Conservation (phyloP, 2,888 invertebrate genomes). For the Deilephila elpenor region DNA sequence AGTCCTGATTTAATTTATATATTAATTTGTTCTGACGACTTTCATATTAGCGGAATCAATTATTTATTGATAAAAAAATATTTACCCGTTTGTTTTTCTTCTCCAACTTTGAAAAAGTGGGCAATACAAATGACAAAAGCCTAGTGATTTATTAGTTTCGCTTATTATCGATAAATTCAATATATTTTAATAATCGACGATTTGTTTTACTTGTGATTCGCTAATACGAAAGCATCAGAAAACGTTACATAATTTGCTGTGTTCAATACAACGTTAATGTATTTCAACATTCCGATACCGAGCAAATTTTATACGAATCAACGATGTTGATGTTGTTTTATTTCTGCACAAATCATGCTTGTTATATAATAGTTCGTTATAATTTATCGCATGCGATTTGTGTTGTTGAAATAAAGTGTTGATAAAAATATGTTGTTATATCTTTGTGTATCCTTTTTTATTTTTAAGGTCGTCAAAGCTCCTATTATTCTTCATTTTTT, state of each 20-base stretch:
- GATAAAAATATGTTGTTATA: slow-evolving; percentile 31
- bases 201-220: background rate
- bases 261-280: background rate
- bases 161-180: no score
- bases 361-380: slow-evolving; percentile 19
- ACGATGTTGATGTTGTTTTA: slow-evolving; percentile 23
- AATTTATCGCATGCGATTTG: slow-evolving; percentile 23
- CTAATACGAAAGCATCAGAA: slow-evolving; percentile 1
- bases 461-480: background rate
- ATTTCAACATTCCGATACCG: slow-evolving; percentile 17
- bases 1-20: background rate
- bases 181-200: background rate
- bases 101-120: no score
- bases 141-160: background rate
- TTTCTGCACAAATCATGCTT: slow-evolving; percentile 42
- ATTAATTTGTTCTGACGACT: background rate
- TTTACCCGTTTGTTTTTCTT: no score
- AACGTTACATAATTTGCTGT: slow-evolving; percentile 11
- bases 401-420: slow-evolving; percentile 53
- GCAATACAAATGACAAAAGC: no score
- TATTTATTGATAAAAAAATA: no score
- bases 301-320: background rate
- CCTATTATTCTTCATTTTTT: no score
- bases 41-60: background rate
- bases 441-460: slow-evolving; percentile 32